Base-by-base conservation (phyloP, 2,113 vertebrate genomes). In the Perccottus glenii region DNA sequence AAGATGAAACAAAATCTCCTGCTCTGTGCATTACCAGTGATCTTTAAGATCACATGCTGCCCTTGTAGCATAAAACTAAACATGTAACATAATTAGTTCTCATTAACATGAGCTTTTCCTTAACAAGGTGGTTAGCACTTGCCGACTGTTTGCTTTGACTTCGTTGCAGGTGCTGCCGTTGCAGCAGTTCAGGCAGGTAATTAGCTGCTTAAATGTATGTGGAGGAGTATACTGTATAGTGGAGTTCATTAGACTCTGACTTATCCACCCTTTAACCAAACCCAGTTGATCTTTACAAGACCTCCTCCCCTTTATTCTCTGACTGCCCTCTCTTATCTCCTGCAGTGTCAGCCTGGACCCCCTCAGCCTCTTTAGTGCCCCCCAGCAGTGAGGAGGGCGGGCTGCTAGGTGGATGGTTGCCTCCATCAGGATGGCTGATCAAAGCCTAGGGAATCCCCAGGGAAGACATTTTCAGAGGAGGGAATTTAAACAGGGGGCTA, bases 151-250 rank as follows among this genome's bases (percentile, higher is more conserved):
- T 27, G 57, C 73, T 70, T 67, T 64, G 72, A 63, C 64, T 65
- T 73, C 64, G 33, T 64, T 72, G 75, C 83, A 85, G 84, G 85
- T 87, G 80, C 78, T 60, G 58, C 60, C 80, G 44, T 62, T 78
- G 80, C 80, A 64, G 64, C 55, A 40, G 60, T 77, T 82, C 77
- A 87, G 71, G 68, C 73, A 85, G 82, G 81, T 90, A 88, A 91
- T 90, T 90, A 81, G 40, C 55, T 70, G 64, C 72, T 78, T 81
- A 80, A 81, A 60, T 61, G 60, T 62, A 32, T 61, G 72, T 9
- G 50, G 68, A 11, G 43, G 12, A 35, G 58, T 66, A 67, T 33
- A 80, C 59, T 76, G 60, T n/a, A n/a, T n/a, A n/a, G n/a, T 49
- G 62, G 66, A 61, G 59, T 80, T 86, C 86, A 83, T 86, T 88